Evolutionary conservation across 2,113 vertebrate genomes (phyloP), one percentile per base, ranked within the genome.

Genomic region (Paramormyrops kingsleyae): DNA sequence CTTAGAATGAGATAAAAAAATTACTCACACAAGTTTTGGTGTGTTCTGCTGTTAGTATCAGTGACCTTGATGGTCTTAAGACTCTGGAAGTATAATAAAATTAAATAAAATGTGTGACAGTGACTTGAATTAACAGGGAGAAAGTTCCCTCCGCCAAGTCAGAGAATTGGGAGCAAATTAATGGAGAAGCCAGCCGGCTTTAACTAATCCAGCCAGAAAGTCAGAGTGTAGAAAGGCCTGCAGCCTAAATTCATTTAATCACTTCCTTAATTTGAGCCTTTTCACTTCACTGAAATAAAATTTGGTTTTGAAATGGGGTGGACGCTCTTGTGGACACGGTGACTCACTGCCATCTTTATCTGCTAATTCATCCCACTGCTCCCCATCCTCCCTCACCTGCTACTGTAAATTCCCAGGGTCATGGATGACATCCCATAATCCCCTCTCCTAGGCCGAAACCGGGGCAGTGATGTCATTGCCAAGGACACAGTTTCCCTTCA

Each of bases 341-440:
- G 74, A 35, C 74, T 80, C 74, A 42, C 74, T 80, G 74, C 31
- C 74, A 27, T 9, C 44, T 86, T 86, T 86, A 50, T 86, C 83
- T 27, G 74, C 86, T 87, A 87, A 87, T 59, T 87, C 49, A 39
- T 59, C 49, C 86, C n/a, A 39, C 31, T 31, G 2, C 50, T 87
- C 35, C 4, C 35, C 13, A 19, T 8, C 35, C 35, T 53, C 86
- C 15, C 17, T 53, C 50, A 87, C 86, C 86, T 87, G 44, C 44
- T 86, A 87, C 86, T 27, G 50, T 47, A 87, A 87, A 53, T 87
- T 87, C 86, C 49, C 27, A 35, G n/a, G 39, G 49, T 87, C 86
- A 87, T 87, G 86, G 46, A 35, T 53, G 86, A 35, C 86, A 35
- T 47, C 83, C 83, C 44, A 86, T 86, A 87, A 87, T 56, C 86